Conservation (phyloP, 2,888 invertebrate genomes). For the Idaea biselata region DNA sequence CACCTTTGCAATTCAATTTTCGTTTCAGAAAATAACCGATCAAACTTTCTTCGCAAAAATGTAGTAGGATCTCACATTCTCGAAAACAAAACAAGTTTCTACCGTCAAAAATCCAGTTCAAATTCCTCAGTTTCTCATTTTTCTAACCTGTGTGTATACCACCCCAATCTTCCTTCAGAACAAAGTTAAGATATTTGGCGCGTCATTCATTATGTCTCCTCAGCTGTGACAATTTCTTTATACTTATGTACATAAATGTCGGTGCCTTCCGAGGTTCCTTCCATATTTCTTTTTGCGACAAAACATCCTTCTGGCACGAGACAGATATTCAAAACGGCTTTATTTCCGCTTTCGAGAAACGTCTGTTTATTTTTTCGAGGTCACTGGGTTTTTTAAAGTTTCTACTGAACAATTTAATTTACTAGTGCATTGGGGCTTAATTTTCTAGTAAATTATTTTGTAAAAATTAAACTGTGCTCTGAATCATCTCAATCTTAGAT, state of each 20-base stretch:
- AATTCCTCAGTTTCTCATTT: neutral
- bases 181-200: slow-evolving; percentile 43
- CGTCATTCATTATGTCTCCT: slow-evolving; percentile 39
- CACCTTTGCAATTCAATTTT: too few species aligned
- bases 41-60: too few species aligned
- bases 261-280: slow-evolving; percentile 20
- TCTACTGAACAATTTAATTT: slow-evolving; percentile 7
- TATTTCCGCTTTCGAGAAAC: slow-evolving; percentile 36
- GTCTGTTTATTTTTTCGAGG: slow-evolving; percentile 20
- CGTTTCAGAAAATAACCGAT: too few species aligned
- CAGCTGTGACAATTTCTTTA: slow-evolving; percentile 32
- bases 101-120: too few species aligned
- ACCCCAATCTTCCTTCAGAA: slow-evolving; percentile 21
- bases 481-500: too few species aligned
- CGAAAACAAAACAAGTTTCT: too few species aligned
- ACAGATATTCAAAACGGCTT: slow-evolving; percentile 32
- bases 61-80: too few species aligned
- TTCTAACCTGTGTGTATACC: slow-evolving; percentile 17
- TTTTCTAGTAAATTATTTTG: too few species aligned
- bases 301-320: slow-evolving; percentile 36
- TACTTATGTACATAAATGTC: slow-evolving; percentile 6
- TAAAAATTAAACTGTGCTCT: too few species aligned
- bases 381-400: slow-evolving; percentile 14
- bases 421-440: neutral
- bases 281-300: slow-evolving; percentile 39